Evolutionary conservation across 2,888 invertebrate genomes (phyloP), one percentile per base, ranked within the genome.

Genomic region (Exocentrus adspersus): DNA sequence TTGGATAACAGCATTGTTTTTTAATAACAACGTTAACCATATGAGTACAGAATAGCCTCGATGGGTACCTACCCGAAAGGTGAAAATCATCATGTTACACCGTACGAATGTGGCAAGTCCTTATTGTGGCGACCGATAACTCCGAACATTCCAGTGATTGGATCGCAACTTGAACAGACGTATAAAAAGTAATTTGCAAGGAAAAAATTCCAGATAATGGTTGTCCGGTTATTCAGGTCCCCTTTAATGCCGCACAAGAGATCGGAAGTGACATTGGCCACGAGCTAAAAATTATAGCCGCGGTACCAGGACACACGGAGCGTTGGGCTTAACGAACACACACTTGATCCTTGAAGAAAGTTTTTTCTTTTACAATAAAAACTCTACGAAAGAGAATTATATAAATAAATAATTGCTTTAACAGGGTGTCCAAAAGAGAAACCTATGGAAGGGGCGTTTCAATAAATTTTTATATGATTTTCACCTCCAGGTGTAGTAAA

Each of bases 161-260:
- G 69, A 72, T 73, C 74, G 71, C 71, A 73, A 75, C 71, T n/a
- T 73, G 72, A 74, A 73, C 75, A 76, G 76, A 77, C 77, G 73
- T 68, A 77, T 76, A 78, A 78, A 77, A 78, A 78, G 75, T 75
- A 75, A 76, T 77, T 77, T 75, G 77, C 72, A 66, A 72, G 70
- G 72, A 76, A 77, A 77, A 78, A 77, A 75, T 74, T 72, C 71
- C 73, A 68, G 74, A 77, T 77, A 78, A 78, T 77, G 77, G 74
- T 74, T 78, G 78, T 75, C 75, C 73, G 77, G 77, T 75, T 75
- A 77, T 76, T 74, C 72, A 69, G 75, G 75, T 66, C 70, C 63
- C 57, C n/a, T n/a, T 68, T 65, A 70, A 68, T 70, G 69, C 72
- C 65, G 71, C 57, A 64, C 64, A 53, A 61, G 68, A 64, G 70